Evolutionary conservation across 2,888 invertebrate species (phyloP), one percentile per base, ranked within the genome.

Genomic region (Mesodorylaimus sp.): DNA sequence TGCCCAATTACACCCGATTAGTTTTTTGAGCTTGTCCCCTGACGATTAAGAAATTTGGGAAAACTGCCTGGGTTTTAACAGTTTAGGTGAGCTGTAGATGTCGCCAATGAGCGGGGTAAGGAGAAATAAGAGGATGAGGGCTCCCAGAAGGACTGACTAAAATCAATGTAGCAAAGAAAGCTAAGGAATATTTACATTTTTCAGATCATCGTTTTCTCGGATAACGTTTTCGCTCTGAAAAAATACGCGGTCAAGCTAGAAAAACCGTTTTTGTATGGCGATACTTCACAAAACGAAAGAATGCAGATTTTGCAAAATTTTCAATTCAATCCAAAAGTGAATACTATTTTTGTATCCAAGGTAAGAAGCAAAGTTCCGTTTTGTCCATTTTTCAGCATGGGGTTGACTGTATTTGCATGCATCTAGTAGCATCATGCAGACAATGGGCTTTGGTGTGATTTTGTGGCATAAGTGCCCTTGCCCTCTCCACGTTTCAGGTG

Each of bases 301-400:
- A 87, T 99, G 67, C 91, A 93, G 70, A 95, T 97, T 61, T 73
- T 97, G 53, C 93, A 97, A 72, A 97, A 99, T 69, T 97, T 97
- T 70, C 93, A 95, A 69, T 89, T 86, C 65, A 99, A 99, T 68
- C 87, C 84, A 0, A 91, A 89, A 76, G 89, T 88, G 54, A 95
- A 93, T 68, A 95, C 95, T 1, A 97, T 97, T 63, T 99, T 97
- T 68, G 95, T 99, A 51, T 93, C 93, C 60, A 95, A 97, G 77
- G 93, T 68, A 54, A 1, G 19, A 3, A 24, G 21, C 13, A 24
- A 19, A 47, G 36, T 10, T 52, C 13, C 36, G n/a, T 41, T 39
- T 37, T 29, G 46, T 32, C 10, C 10, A 26, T 42, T 13, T 45
- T 41, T 47, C n/a, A 16, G 10, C 5, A 45, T 29, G 47, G 39